Evolutionary conservation across 2,888 invertebrate species (phyloP).

Genomic region (Hypena proboscidalis): DNA sequence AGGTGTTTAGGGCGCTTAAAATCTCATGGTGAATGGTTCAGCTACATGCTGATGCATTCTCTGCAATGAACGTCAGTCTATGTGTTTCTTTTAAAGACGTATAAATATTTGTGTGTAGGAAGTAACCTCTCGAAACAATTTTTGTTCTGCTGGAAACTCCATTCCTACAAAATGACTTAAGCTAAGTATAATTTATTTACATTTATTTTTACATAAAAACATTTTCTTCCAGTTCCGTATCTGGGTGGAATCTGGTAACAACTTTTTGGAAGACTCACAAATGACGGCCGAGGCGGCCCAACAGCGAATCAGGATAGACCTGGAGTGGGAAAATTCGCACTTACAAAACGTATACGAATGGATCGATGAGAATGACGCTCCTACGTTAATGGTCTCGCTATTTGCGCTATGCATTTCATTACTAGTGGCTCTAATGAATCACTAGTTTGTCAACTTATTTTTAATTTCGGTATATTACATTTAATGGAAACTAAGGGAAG

Average conservation of each 20-base stretch:
- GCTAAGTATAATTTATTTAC: too few species aligned
- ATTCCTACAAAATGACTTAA: too few species aligned
- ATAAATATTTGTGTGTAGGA: too few species aligned
- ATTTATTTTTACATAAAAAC: not conserved
- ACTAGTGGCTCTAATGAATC: conserved; percentile 58
- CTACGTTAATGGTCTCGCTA: conserved; percentile 59
- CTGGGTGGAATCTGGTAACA: conserved; percentile 59
- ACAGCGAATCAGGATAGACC: conserved; percentile 46
- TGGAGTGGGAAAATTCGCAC: conserved; percentile 49
- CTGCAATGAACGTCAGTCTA: conserved; percentile 53
- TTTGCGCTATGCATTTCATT: conserved; percentile 57
- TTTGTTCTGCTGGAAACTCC: too few species aligned
- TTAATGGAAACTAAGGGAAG: not conserved
- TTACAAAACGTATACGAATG: conserved; percentile 66
- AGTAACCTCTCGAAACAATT: too few species aligned
- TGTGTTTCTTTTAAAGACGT: too few species aligned
- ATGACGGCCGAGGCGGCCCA: conserved; percentile 43
- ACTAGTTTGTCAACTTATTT: conserved; percentile 26
- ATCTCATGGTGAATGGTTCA: too few species aligned
- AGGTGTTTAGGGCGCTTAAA: too few species aligned
- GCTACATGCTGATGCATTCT: conserved; percentile 35
- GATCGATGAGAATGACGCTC: conserved; percentile 74
- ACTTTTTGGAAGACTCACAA: conserved; percentile 58
- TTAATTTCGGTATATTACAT: conserved; percentile 7
- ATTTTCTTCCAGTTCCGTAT: conserved; percentile 54